phyloP scores from a whole-genome alignment of 2,888 invertebrate species.

The Pycnomerus fuliginosus region DNA sequence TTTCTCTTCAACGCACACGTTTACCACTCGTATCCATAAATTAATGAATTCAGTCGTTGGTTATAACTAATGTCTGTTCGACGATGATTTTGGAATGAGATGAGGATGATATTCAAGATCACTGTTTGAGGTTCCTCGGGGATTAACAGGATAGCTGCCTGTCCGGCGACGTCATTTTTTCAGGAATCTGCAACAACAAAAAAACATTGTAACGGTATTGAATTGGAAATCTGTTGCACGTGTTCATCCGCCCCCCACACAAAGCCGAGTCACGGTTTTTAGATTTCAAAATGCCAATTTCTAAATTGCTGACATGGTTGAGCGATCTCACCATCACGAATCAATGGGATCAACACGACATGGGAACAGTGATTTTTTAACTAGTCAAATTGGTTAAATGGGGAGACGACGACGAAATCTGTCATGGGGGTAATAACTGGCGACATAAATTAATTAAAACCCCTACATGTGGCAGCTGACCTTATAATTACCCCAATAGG shows the following conservation, averaged over 20 bases:
- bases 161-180: constrained; percentile 64
- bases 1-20: constrained; percentile 28
- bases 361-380: too few relatives aligned
- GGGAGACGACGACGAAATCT: constrained; percentile 21
- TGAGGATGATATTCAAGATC: constrained; percentile 32
- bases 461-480: constrained; percentile 32
- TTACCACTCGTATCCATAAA: constrained; percentile 30
- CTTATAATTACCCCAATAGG: constrained; percentile 30
- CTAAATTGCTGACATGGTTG: constrained; percentile 36
- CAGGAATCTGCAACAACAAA: constrained; percentile 67
- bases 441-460: constrained; percentile 38
- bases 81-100: constrained; percentile 40
- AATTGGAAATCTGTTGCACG: constrained; percentile 36
- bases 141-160: constrained; percentile 47
- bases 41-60: constrained; percentile 41
- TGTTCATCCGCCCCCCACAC: constrained; percentile 36
- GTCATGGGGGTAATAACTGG: constrained; percentile 32
- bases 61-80: constrained; percentile 22
- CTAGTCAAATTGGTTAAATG: too few relatives aligned
- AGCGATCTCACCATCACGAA: constrained; percentile 25
- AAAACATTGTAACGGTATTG: constrained; percentile 20
- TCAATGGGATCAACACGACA: constrained; percentile 24
- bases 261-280: constrained; percentile 37
- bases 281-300: constrained; percentile 43
- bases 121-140: too few relatives aligned